These are phyloP conservation scores for Amphimedon queenslandica DNA, from an alignment of 37 sponge, comb jelly and placozoan genomes.

Conservation along the genomic window DNA sequence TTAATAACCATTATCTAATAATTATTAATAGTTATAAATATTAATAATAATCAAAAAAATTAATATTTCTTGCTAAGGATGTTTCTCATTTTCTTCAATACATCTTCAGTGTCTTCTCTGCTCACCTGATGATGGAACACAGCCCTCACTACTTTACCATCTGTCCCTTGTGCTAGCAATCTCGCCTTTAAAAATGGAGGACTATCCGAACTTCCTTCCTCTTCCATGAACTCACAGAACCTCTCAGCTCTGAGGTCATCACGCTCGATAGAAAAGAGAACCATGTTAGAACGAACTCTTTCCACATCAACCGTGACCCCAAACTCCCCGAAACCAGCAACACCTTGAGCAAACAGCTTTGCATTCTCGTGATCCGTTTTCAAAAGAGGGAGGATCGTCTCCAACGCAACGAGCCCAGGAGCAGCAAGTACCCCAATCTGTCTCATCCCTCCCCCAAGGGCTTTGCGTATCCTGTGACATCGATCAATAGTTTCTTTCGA, in stretches of 20 bases:
- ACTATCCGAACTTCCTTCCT: neutral
- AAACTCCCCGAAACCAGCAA: constrained; percentile 28
- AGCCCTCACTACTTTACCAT: constrained; percentile 12
- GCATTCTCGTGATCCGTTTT: constrained; percentile 68
- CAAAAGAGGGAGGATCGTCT: constrained; percentile 29
- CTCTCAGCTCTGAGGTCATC: constrained; percentile 17
- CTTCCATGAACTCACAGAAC: constrained; percentile 23
- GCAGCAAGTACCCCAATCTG: constrained; percentile 83
- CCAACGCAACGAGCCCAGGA: constrained; percentile 60
- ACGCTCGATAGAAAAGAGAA: constrained; percentile 28
- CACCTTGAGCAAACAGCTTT: constrained; percentile 29
- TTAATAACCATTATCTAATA: neutral
- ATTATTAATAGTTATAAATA: neutral
- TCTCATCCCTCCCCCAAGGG: constrained; percentile 75
- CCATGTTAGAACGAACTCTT: constrained; percentile 61
- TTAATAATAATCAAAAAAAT: neutral
- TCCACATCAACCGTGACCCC: constrained; percentile 45
- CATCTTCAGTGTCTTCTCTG: constrained; percentile 28
- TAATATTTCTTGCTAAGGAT: neutral
- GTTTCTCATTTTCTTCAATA: constrained; percentile 24
- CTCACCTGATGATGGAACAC: constrained; percentile 43
- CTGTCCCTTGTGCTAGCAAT: constrained; percentile 6
- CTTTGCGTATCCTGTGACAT: constrained; percentile 50
- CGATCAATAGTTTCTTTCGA: constrained; percentile 43
- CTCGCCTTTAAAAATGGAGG: constrained; percentile 13